Percentiles rank a stretch among this genome's conserved stretches.
Evolutionary conservation across 1,140 invertebrate genomes (phyloP).

Genomic region (Ectropis grisescens): DNA sequence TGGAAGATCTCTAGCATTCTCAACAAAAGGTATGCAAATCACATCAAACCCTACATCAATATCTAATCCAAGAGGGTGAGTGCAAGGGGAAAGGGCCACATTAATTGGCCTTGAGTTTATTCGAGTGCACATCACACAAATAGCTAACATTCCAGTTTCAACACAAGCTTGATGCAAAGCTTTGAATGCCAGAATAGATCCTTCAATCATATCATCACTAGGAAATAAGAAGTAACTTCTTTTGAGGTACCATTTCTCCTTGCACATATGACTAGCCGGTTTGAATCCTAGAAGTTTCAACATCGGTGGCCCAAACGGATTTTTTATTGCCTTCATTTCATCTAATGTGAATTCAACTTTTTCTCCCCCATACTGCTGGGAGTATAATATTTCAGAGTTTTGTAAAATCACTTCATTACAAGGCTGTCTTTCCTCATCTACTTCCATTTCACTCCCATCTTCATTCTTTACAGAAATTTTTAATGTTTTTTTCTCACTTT

Average conservation of each 20-base stretch:
- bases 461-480: conserved; percentile 25
- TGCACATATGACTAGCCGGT: conserved; percentile 34
- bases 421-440: conserved; percentile 13
- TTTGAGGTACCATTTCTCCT: conserved; percentile 58
- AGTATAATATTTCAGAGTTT: conserved; percentile 43
- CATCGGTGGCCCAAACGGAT: conserved; percentile 50
- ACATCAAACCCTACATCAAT: conserved; percentile 55
- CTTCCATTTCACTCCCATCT: conserved; percentile 14
- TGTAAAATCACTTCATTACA: conserved; percentile 36
- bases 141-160: conserved; percentile 37
- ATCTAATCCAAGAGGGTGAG: conserved; percentile 33
- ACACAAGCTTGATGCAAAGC: conserved; percentile 48
- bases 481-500: conserved; percentile 37
- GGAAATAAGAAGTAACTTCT: conserved; percentile 50
- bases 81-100: conserved; percentile 43
- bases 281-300: conserved; percentile 59
- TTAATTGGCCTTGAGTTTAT: conserved; percentile 43
- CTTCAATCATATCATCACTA: conserved; percentile 50
- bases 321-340: conserved; percentile 45
- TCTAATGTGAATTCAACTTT: conserved; percentile 40
- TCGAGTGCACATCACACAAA: conserved; percentile 47
- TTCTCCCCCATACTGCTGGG: conserved; percentile 44
- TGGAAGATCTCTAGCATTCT: conserved; percentile 42
- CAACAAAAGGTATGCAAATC: conserved; percentile 47
- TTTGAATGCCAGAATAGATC: conserved; percentile 48